Evolutionary conservation across 2,113 vertebrate genomes (phyloP), one percentile per base, ranked within the genome.

Genomic region (Chrysemys picta): DNA sequence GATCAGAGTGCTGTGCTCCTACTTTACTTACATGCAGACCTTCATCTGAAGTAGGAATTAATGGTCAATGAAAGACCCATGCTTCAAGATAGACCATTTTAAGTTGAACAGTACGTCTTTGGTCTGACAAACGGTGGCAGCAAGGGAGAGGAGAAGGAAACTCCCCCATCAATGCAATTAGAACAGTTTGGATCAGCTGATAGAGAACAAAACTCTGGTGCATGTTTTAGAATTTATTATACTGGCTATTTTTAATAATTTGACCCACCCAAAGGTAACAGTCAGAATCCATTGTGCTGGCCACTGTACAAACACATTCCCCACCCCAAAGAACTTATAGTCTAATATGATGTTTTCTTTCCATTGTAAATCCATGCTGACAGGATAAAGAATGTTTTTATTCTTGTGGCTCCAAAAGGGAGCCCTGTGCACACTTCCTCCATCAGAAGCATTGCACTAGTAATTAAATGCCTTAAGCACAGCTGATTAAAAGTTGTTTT

Each of bases 361-460:
- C 69, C 54, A 56, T 5, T 54, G 84, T 59, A 80, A 85, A 62
- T 29, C 8, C n/a, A 75, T 0, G 1, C 69, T 45, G n/a, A n/a
- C 53, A 93, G 57, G 5, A n/a, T 4, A 72, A 80, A 13, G 35
- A 0, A 1, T 0, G 5, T 0, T 2, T 47, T 53, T 22, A 35
- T 6, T 22, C 10, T 27, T 5, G 84, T n/a, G 17, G 31, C 29
- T 1, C 0, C 0, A 0, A 2, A 1, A 0, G 5, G 24, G 59
- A 83, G 49, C 0, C 19, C 35, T 47, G 16, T 0, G 0, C 62
- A 7, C 1, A 21, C 35, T 57, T 8, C 87, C 13, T 53, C 25
- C 5, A 0, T 72, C 8, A 4, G n/a, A 72, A 72, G 13, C 56
- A 29, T n/a, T 19, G 1, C 0, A 1, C 0, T 1, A 1, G 29